These are phyloP conservation scores for Megalops atlanticus DNA, from an alignment of 2,113 vertebrate genomes.

Conservation along the genomic window DNA sequence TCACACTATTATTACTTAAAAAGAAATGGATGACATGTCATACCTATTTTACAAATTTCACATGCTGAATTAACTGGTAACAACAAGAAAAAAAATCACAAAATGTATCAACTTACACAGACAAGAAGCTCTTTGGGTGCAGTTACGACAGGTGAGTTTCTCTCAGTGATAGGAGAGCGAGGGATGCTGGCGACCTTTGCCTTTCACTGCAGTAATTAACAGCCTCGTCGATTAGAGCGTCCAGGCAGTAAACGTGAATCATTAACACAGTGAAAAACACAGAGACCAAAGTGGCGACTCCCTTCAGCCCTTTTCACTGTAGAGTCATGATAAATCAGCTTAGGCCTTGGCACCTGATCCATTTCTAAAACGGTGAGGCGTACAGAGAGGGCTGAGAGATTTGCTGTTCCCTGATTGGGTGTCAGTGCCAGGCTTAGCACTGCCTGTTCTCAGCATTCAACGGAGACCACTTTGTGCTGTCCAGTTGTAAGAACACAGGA, in stretches of 20 bases:
- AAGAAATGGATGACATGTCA: too few species aligned
- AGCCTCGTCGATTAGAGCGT: conserved; percentile 35
- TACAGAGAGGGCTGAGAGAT: neutral
- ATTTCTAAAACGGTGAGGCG: neutral
- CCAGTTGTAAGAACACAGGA: neutral
- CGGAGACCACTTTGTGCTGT: neutral
- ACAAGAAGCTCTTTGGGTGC: neutral
- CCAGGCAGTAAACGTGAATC: conserved; percentile 69
- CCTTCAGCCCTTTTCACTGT: too few species aligned
- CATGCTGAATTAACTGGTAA: neutral
- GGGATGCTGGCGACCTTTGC: conserved; percentile 65
- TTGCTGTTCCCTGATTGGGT: neutral
- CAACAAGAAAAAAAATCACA: neutral
- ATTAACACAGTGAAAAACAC: conserved; percentile 56
- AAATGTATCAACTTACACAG: conserved; percentile 4
- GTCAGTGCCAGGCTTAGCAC: neutral
- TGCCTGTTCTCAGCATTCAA: neutral
- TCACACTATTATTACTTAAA: neutral
- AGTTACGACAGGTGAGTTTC: conserved; percentile 25
- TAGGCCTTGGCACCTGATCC: too few species aligned
- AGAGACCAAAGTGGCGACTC: neutral
- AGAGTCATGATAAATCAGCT: too few species aligned
- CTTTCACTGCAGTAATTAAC: conserved; percentile 41
- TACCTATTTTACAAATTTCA: neutral
- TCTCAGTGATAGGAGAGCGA: conserved; percentile 29